Conservation (phyloP, 2,797 vertebrate species). For the Cephalopachus bancanus region DNA sequence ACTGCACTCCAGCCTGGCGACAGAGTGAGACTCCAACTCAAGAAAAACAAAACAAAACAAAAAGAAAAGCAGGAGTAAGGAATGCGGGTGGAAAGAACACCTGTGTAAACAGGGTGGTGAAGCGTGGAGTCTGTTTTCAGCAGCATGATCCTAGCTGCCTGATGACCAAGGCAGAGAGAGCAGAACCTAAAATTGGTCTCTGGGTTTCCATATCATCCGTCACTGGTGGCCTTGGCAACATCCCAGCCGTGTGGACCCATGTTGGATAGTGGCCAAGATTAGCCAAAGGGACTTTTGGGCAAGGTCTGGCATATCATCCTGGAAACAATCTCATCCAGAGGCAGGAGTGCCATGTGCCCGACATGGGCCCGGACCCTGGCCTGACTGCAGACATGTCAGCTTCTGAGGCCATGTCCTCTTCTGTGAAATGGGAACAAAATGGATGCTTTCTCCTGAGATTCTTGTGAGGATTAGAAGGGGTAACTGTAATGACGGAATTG, state of each 20-base stretch:
- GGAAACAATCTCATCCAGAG: background rate
- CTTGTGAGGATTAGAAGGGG: background rate
- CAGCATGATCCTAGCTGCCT: background rate
- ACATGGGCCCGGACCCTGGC: background rate
- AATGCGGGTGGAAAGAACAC: too few species aligned
- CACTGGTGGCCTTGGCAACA: background rate
- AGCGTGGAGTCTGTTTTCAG: background rate
- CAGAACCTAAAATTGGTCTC: background rate
- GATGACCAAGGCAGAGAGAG: background rate
- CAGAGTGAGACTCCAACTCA: too few species aligned
- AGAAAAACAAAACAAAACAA: too few species aligned
- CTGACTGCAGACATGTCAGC: background rate
- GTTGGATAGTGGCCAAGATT: background rate
- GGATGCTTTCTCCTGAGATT: background rate
- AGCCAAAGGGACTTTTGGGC: background rate
- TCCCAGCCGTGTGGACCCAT: background rate
- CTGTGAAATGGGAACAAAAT: background rate
- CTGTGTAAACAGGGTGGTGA: background rate
- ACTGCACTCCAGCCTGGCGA: too few species aligned
- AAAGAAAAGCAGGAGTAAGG: too few species aligned
- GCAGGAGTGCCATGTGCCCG: background rate
- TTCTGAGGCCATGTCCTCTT: background rate
- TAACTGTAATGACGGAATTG: background rate
- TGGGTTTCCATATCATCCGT: background rate
- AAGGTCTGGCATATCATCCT: background rate